Conservation (phyloP, 2,113 vertebrate genomes). For the Chroicocephalus ridibundus region DNA sequence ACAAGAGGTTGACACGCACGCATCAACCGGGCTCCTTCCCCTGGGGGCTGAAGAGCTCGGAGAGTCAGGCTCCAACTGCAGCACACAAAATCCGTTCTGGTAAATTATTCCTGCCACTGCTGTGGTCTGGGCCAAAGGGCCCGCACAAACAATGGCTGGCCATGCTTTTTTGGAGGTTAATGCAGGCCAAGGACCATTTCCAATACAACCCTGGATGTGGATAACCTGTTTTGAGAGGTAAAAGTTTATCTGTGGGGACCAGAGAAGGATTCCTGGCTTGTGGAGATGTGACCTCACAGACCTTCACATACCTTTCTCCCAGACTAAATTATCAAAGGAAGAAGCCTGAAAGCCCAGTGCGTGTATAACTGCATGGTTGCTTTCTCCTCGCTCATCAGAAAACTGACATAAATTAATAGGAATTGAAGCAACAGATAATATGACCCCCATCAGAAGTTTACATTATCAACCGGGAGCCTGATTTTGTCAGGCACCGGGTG, state of each 20-base stretch:
- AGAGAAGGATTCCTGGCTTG: conserved; percentile 27
- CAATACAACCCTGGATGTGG: neutral
- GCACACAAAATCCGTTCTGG: neutral
- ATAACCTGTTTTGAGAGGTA: conserved; percentile 9
- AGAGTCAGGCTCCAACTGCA: neutral
- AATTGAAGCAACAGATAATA: neutral
- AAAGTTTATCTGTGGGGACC: conserved; percentile 45
- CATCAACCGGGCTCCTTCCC: neutral
- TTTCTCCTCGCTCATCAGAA: neutral
- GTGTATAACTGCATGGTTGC: neutral
- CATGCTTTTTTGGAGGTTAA: conserved; percentile 7
- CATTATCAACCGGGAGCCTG: neutral
- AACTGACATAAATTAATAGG: neutral
- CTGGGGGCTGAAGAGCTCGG: neutral
- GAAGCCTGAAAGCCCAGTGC: neutral
- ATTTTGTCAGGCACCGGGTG: neutral
- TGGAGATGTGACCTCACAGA: neutral
- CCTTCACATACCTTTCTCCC: neutral
- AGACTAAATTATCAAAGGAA: neutral
- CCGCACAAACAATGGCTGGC: conserved; percentile 36
- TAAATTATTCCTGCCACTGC: neutral
- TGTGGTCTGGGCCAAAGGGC: conserved; percentile 20
- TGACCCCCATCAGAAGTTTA: neutral
- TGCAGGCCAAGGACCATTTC: conserved; percentile 43
- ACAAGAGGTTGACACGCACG: neutral